phyloP scores from a whole-genome alignment of 1,140 invertebrate species.

The Trinorchestia longiramus region DNA sequence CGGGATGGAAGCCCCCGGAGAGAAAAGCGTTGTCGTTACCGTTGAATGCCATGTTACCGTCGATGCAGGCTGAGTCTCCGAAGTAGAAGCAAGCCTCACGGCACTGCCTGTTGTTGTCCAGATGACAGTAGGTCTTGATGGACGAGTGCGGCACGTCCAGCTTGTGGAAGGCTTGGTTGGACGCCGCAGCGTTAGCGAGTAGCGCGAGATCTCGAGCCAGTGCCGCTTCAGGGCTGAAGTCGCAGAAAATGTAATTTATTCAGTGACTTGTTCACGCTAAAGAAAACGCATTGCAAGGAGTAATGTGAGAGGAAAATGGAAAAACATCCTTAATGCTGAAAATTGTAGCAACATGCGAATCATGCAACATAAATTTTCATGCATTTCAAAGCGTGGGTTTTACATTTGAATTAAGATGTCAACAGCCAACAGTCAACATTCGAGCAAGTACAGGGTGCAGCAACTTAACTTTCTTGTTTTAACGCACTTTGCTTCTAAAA shows the following conservation, averaged over 20 bases:
- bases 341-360: not conserved
- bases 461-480: too few species aligned
- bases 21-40: slow-evolving; percentile 58
- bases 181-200: slow-evolving; percentile 40
- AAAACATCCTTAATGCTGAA: not conserved
- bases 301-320: not conserved
- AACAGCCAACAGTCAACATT: not conserved
- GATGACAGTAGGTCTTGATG: slow-evolving; percentile 57
- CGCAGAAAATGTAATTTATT: not conserved
- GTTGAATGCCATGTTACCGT: slow-evolving; percentile 57
- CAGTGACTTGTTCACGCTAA: not conserved
- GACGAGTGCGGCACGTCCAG: slow-evolving; percentile 45
- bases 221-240: slow-evolving; percentile 27
- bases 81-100: slow-evolving; percentile 58
- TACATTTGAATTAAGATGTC: not conserved
- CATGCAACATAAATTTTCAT: not conserved
- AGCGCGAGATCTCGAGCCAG: slow-evolving; percentile 47
- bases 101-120: slow-evolving; percentile 56
- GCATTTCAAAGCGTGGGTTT: not conserved
- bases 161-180: slow-evolving; percentile 55
- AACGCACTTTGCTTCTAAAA: too few species aligned
- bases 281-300: not conserved
- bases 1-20: slow-evolving; percentile 51
- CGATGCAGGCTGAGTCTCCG: slow-evolving; percentile 58
- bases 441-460: too few species aligned